Evolutionary conservation across 2,113 vertebrate genomes (phyloP), one percentile per base, ranked within the genome.

Genomic region (Numida meleagris): DNA sequence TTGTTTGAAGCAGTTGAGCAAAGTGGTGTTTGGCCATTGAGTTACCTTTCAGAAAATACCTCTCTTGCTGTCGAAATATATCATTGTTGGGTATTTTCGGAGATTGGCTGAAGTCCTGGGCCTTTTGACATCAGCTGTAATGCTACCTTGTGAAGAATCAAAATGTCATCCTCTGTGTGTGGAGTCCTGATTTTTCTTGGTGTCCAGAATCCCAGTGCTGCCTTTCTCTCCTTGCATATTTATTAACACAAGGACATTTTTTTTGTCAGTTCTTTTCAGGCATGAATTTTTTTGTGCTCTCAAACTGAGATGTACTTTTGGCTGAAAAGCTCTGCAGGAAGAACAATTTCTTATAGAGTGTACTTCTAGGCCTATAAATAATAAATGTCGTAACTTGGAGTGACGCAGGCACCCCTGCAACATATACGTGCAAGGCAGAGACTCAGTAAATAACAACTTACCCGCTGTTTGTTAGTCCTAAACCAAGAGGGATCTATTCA

Each of bases 261-360:
- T 74, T 77, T 76, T 36, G 45, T 78, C 80, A 51, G 40, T 72
- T 93, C 80, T 51, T 36, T 79, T 93, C 70, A 90, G n/a, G 57
- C 25, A 27, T 92, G 19, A n/a, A 19, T 58, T 73, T 75, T 63
- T 80, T 75, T 65, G 43, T 65, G 53, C 53, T 81, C 31, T 86
- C 43, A 67, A 89, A 53, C 40, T 40, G 80, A 86, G 71, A 72
- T 89, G 62, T 59, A 57, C 73, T 87, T 92, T 58, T 48, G 40
- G 70, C 90, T 96, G 66, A 93, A 96, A 94, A 92, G 93, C 90
- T 53, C 77, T 93, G 77, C 86, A 89, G 78, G 70, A 95, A 90
- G 86, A 94, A 87, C 40, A 70, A 19, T 90, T 90, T 84, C 83
- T 87, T 89, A n/a, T 31, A 65, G 73, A 89, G 36, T 5, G 0